Evolutionary conservation across 2,888 invertebrate genomes (phyloP).

Genomic region (Ferdinandea cuprea): DNA sequence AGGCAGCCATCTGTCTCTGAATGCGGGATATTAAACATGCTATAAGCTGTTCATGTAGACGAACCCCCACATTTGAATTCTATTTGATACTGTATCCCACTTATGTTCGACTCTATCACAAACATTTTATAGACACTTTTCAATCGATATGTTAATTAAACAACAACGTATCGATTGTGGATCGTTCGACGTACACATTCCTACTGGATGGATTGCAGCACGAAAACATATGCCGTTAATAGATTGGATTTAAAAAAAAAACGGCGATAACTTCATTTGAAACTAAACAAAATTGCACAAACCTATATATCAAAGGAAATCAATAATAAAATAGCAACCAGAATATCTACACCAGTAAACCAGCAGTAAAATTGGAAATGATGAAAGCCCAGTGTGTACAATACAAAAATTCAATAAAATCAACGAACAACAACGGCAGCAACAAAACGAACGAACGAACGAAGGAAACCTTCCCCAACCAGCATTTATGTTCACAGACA

Average conservation of each 20-base stretch:
- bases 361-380: conserved; percentile 29
- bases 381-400: conserved; percentile 9
- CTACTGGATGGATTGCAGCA: background rate
- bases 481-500: conserved; percentile 62
- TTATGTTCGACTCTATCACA: conserved; percentile 1
- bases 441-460: background rate
- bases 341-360: conserved; percentile 38
- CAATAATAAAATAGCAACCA: conserved; percentile 53
- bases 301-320: conserved; percentile 42
- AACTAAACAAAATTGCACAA: conserved; percentile 15
- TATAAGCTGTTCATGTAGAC: too few species aligned
- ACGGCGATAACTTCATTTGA: conserved; percentile 7
- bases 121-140: conserved; percentile 2
- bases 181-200: conserved; percentile 2
- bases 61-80: background rate
- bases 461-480: conserved; percentile 46
- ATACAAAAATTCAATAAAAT: background rate
- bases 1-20: background rate
- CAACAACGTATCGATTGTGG: conserved; percentile 25
- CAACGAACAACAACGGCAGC: conserved; percentile 5
- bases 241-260: background rate
- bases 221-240: conserved; percentile 18
- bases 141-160: conserved; percentile 26
- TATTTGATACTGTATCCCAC: background rate
- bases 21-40: background rate